These are phyloP conservation scores for Drosophila grimshawi DNA, from an alignment of 1,140 invertebrate species.

Conservation along the genomic window DNA sequence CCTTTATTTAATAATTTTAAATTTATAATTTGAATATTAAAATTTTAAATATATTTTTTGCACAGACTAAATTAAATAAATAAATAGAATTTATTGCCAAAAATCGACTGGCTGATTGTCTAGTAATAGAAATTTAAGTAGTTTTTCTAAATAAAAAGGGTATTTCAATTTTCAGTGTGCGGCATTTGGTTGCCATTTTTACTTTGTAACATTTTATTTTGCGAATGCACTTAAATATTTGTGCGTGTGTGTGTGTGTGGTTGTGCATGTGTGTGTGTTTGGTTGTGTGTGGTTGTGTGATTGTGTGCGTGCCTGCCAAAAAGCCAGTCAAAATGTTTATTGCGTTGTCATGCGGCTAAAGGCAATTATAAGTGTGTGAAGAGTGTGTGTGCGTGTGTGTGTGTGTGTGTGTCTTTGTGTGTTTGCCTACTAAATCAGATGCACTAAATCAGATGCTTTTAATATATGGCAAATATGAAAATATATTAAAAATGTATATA, in stretches of 20 bases:
- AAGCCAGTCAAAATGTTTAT: constrained; percentile 50
- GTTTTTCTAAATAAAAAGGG: neutral
- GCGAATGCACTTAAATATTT: constrained; percentile 43
- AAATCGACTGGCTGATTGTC: too few relatives aligned
- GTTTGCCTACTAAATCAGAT: neutral
- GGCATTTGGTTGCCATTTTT: neutral
- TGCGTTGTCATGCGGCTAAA: constrained; percentile 35
- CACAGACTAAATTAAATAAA: too few relatives aligned
- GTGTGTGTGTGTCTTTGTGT: neutral
- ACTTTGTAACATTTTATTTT: constrained; percentile 1
- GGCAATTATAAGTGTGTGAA: constrained; percentile 16
- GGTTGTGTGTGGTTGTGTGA: constrained; percentile 9
- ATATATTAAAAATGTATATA: neutral
- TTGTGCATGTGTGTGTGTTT: constrained; percentile 1
- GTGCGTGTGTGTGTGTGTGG: constrained; percentile 1
- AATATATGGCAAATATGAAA: neutral
- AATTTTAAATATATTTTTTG: too few relatives aligned
- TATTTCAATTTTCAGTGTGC: neutral
- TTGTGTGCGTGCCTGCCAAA: constrained; percentile 29
- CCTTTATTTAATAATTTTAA: too few relatives aligned
- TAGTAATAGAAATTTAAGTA: too few relatives aligned
- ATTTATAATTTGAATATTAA: too few relatives aligned
- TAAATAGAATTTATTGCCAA: too few relatives aligned
- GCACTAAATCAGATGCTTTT: neutral
- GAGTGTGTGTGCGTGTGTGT: neutral